A percentile compares a stretch with the other conserved stretches of the same genome.
Evolutionary conservation across 2,888 invertebrate species (phyloP).

Genomic region (Nesidiocoris tenuis): DNA sequence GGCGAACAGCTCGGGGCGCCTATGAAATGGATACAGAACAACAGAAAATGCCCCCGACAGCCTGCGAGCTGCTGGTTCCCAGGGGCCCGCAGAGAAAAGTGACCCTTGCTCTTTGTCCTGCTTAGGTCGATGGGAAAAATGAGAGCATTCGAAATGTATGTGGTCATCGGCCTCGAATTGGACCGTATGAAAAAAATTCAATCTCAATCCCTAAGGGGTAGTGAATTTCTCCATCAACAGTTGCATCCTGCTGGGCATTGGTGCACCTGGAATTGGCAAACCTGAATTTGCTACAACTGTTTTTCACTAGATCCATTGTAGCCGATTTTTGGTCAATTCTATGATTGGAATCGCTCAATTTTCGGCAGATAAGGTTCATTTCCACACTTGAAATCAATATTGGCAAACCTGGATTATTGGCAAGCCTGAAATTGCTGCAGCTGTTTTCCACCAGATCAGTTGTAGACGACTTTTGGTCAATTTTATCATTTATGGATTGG

Average conservation of each 20-base stretch:
- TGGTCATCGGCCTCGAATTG: not conserved
- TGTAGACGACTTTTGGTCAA: too few relatives aligned
- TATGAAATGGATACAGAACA: not conserved
- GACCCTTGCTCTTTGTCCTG: not conserved
- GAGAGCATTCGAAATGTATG: not conserved
- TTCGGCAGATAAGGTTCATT: too few relatives aligned
- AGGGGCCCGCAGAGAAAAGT: not conserved
- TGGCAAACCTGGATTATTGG: too few relatives aligned
- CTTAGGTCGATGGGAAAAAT: not conserved
- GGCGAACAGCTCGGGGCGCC: not conserved
- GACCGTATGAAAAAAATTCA: not conserved
- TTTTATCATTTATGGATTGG: too few relatives aligned
- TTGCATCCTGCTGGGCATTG: not conserved
- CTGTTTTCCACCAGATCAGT: too few relatives aligned
- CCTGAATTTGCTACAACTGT: too few relatives aligned
- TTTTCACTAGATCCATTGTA: too few relatives aligned
- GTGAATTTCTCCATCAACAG: too few relatives aligned
- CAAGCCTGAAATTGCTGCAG: too few relatives aligned
- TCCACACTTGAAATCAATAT: too few relatives aligned
- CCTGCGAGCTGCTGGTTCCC: not conserved
- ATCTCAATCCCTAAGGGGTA: not conserved
- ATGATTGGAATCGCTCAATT: too few relatives aligned
- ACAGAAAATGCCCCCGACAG: not conserved
- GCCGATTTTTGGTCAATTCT: too few relatives aligned
- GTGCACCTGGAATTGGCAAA: not conserved